Conservation (phyloP, 2,888 invertebrate species). For the Daptonema setosum region DNA sequence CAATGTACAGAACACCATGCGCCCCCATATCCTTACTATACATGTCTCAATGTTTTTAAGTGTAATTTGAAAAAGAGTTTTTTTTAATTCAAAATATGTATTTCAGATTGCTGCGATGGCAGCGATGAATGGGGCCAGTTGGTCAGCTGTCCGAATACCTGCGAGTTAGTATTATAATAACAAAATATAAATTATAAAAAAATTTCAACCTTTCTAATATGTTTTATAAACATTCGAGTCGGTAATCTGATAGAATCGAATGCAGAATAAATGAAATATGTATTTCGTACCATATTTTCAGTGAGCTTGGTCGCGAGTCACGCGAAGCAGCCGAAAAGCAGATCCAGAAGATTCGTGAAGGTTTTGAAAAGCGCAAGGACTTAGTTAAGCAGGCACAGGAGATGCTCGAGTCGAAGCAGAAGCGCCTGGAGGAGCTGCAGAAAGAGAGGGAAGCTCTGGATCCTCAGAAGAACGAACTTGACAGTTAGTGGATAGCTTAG, state of each 20-base stretch:
- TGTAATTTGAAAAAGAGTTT: too few relatives aligned
- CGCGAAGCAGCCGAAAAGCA: slow-evolving; percentile 42
- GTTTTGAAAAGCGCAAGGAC: slow-evolving; percentile 50
- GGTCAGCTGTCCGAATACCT: slow-evolving; percentile 50
- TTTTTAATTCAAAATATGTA: too few relatives aligned
- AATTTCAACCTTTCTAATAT: too few relatives aligned
- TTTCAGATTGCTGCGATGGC: slow-evolving; percentile 46
- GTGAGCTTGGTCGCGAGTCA: slow-evolving; percentile 39
- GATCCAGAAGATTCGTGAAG: slow-evolving; percentile 52
- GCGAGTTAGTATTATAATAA: slow-evolving; percentile 30
- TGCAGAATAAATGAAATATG: background rate
- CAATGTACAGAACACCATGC: too few relatives aligned
- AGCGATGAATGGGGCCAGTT: slow-evolving; percentile 38
- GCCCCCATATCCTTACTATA: too few relatives aligned
- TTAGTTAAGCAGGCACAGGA: slow-evolving; percentile 52
- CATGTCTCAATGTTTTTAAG: too few relatives aligned
- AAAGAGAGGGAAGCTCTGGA: slow-evolving; percentile 38
- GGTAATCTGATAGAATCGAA: background rate
- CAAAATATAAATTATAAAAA: too few relatives aligned
- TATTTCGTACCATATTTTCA: slow-evolving; percentile 9
- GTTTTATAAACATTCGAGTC: too few relatives aligned
- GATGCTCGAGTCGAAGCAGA: slow-evolving; percentile 38
- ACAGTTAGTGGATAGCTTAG: background rate
- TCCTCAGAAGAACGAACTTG: slow-evolving; percentile 5
- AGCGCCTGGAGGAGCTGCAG: slow-evolving; percentile 46